Evolutionary conservation across 2,888 invertebrate genomes (phyloP).

Genomic region (Chironomus tentans): DNA sequence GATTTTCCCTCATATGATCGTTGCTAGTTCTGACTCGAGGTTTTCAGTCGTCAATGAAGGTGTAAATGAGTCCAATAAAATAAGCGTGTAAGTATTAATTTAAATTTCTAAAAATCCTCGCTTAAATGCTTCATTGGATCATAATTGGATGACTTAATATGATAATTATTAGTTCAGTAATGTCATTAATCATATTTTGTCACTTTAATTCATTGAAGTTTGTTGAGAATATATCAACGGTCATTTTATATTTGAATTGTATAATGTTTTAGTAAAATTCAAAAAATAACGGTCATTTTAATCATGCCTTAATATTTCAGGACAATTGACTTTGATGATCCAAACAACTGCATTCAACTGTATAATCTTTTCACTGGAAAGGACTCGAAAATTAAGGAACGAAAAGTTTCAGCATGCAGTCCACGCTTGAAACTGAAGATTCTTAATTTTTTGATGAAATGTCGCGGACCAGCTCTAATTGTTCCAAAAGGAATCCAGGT

Average conservation of each 20-base stretch:
- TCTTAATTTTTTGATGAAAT: conserved; percentile 69
- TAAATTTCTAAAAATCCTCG: no score
- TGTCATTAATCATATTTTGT: no score
- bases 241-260: no score
- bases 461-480: conserved; percentile 59
- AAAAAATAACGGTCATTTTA: no score
- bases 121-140: no score
- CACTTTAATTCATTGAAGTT: no score
- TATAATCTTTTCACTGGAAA: conserved; percentile 58
- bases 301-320: no score
- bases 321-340: conserved; percentile 67
- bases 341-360: conserved; percentile 57
- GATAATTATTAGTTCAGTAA: no score
- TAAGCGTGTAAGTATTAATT: conserved; percentile 52
- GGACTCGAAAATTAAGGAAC: conserved; percentile 50
- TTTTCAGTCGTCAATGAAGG: conserved; percentile 83
- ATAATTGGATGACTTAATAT: no score
- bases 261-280: no score
- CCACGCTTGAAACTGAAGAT: conserved; percentile 77
- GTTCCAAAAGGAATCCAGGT: conserved; percentile 78
- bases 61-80: conserved; percentile 73
- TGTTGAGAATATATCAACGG: no score
- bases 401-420: conserved; percentile 67
- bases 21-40: conserved; percentile 81
- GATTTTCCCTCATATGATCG: conserved; percentile 64